phyloP scores from a whole-genome alignment of 1,140 invertebrate genomes.

The Piezodorus guildinii region DNA sequence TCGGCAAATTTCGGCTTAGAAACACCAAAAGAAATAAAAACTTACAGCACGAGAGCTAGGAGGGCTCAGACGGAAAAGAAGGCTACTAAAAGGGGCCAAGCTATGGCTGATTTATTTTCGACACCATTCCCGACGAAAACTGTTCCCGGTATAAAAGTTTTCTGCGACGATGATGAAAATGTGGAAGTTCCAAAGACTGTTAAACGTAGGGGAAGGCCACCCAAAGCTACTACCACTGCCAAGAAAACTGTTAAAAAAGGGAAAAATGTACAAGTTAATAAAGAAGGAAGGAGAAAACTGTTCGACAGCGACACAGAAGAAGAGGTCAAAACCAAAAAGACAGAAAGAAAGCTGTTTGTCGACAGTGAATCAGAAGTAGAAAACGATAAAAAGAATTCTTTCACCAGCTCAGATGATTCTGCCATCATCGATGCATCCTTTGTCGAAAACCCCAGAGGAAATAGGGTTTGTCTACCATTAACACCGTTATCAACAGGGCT shows the following conservation, averaged over 20 bases:
- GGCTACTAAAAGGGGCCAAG: neutral
- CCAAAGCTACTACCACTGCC: neutral
- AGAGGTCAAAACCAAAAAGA: neutral
- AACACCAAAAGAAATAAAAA: no score
- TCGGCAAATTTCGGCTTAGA: no score
- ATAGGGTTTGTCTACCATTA: neutral
- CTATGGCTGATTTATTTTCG: neutral
- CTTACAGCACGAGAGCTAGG: neutral
- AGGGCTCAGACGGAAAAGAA: conserved; percentile 1
- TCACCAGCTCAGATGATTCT: neutral
- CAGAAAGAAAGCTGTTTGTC: neutral
- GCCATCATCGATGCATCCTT: neutral
- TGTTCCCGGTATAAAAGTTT: neutral
- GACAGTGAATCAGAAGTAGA: neutral
- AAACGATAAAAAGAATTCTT: neutral
- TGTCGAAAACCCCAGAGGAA: neutral
- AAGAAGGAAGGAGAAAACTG: neutral
- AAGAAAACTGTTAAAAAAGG: neutral
- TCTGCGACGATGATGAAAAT: neutral
- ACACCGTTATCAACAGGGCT: neutral
- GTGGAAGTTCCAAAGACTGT: neutral
- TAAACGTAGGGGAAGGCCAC: neutral
- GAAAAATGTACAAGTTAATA: neutral
- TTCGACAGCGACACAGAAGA: conserved; percentile 1
- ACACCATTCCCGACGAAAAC: neutral